A percentile compares a stretch with the other conserved stretches of the same genome.
Evolutionary conservation across 1,140 invertebrate species (phyloP).

Genomic region (Pachyrhynchus sulphureomaculatus): DNA sequence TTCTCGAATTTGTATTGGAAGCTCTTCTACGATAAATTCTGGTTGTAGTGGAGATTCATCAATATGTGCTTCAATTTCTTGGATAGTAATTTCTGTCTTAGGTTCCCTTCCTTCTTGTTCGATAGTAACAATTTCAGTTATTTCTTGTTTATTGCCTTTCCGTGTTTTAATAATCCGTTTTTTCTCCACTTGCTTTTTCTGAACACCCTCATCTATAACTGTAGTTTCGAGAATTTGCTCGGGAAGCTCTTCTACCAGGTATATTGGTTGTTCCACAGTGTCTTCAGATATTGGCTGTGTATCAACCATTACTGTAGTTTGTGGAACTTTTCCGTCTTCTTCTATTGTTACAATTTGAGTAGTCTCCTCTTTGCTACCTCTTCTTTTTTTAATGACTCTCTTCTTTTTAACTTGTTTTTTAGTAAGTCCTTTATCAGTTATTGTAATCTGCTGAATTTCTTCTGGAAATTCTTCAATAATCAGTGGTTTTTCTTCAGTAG

Average conservation of each 20-base stretch:
- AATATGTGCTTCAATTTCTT: constrained; percentile 44
- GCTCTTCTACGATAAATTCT: constrained; percentile 10
- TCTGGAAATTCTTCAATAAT: constrained; percentile 45
- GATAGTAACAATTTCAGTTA: constrained; percentile 46
- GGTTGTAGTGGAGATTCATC: constrained; percentile 28
- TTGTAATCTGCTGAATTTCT: constrained; percentile 42
- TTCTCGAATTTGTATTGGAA: constrained; percentile 38
- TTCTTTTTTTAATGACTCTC: constrained; percentile 50
- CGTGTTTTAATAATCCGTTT: constrained; percentile 47
- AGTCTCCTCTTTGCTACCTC: constrained; percentile 48
- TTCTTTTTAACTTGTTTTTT: constrained; percentile 44
- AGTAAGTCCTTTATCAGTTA: constrained; percentile 37
- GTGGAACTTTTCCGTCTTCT: constrained; percentile 47
- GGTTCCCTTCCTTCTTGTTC: constrained; percentile 52
- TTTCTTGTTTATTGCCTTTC: constrained; percentile 43
- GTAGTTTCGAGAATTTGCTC: constrained; percentile 37
- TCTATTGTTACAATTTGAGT: constrained; percentile 46
- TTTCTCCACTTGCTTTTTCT: constrained; percentile 44
- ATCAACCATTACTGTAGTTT: constrained; percentile 42
- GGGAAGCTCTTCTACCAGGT: constrained; percentile 48
- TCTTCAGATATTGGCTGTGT: constrained; percentile 23
- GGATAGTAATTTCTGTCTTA: constrained; percentile 41
- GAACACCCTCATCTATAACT: constrained; percentile 41
- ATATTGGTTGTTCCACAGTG: constrained; percentile 26
- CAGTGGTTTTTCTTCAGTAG: constrained; percentile 24